Percentiles rank a stretch among this genome's conserved stretches.
phyloP scores from a whole-genome alignment of 2,888 invertebrate genomes.

The Cryptocephalus moraei region DNA sequence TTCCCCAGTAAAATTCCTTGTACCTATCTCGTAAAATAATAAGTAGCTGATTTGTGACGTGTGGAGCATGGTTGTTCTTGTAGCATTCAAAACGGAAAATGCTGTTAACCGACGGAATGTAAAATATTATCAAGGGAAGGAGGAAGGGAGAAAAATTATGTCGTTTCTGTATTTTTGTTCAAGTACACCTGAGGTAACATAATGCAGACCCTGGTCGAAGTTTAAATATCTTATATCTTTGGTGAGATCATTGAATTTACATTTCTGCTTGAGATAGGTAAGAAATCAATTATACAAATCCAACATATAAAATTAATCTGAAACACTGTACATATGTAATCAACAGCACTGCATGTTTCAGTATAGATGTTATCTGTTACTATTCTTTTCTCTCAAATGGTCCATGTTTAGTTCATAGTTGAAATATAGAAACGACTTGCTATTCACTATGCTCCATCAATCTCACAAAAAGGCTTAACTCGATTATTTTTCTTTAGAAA shows the following conservation, averaged over 20 bases:
- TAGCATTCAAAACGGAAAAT: constrained; percentile 32
- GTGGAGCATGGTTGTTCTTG: constrained; percentile 36
- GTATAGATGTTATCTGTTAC: constrained; percentile 2
- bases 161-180: constrained; percentile 17
- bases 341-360: constrained; percentile 17
- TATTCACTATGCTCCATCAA: constrained; percentile 30
- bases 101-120: constrained; percentile 33
- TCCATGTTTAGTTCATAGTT: no score
- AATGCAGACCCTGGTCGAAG: no score
- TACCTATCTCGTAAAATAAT: constrained; percentile 9
- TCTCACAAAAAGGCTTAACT: constrained; percentile 18
- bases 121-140: constrained; percentile 33
- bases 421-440: constrained; percentile 17
- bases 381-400: no score
- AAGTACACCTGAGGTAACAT: no score
- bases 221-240: no score
- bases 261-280: no score
- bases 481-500: constrained; percentile 14
- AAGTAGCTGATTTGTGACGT: constrained; percentile 31
- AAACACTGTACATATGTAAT: neutral
- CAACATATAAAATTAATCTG: no score
- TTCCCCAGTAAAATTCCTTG: constrained; percentile 11
- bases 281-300: no score
- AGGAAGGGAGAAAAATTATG: constrained; percentile 30
- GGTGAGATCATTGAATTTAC: no score